These are phyloP conservation scores for Paracanthobrama guichenoti DNA, from an alignment of 2,113 vertebrate genomes.

Conservation along the genomic window DNA sequence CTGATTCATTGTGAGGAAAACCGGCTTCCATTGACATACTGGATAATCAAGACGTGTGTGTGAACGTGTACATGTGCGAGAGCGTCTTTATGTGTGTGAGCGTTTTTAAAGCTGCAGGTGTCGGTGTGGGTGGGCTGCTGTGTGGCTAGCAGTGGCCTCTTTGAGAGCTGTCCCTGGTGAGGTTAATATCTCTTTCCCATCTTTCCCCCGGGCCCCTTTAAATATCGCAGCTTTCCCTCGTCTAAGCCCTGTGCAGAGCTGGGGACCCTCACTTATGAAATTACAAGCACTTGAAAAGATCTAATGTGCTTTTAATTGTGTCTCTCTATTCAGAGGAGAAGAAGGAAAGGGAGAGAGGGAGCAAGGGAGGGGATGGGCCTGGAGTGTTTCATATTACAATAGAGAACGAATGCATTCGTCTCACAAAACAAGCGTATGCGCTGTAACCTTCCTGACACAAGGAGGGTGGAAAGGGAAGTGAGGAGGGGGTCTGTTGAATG, in stretches of 20 bases:
- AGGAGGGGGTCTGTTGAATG: slow-evolving; percentile 54
- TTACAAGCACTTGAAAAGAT: slow-evolving; percentile 81
- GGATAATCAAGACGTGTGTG: background rate
- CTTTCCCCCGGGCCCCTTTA: slow-evolving; percentile 76
- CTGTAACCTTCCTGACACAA: slow-evolving; percentile 70
- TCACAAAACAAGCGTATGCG: slow-evolving; percentile 65
- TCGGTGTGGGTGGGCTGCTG: slow-evolving; percentile 74
- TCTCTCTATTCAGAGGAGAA: slow-evolving; percentile 68
- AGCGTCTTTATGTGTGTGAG: slow-evolving; percentile 21
- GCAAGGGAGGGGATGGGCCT: slow-evolving; percentile 29
- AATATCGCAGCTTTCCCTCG: slow-evolving; percentile 68
- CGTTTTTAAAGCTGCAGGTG: slow-evolving; percentile 61
- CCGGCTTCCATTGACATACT: background rate
- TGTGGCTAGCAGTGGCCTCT: slow-evolving; percentile 65
- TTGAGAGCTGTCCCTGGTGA: slow-evolving; percentile 69
- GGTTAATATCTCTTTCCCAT: slow-evolving; percentile 82
- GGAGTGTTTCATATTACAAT: slow-evolving; percentile 79
- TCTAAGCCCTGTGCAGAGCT: slow-evolving; percentile 49
- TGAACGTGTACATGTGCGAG: slow-evolving; percentile 40
- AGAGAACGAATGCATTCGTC: slow-evolving; percentile 61
- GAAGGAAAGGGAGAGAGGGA: slow-evolving; percentile 36
- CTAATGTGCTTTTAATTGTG: slow-evolving; percentile 84
- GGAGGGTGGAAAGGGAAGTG: slow-evolving; percentile 58
- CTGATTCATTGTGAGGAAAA: slow-evolving; percentile 24
- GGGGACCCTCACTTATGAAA: slow-evolving; percentile 76